Evolutionary conservation across 2,797 vertebrate genomes (phyloP), one percentile per base, ranked within the genome.

Genomic region (Halcyon leucocephala): DNA sequence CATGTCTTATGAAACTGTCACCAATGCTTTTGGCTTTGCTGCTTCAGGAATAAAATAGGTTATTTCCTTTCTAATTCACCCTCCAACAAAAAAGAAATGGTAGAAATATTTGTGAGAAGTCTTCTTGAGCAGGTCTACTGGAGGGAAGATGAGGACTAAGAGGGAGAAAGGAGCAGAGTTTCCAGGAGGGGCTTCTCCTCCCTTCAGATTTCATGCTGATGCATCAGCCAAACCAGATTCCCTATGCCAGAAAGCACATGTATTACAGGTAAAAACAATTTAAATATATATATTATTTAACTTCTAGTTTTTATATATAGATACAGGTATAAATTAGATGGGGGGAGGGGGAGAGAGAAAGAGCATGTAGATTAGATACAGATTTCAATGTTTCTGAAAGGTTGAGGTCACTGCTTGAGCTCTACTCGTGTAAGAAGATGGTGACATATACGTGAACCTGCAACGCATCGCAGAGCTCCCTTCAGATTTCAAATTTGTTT

Each of bases 391-490:
- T 67, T 46, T 51, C 55, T 57, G 66, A 57, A 82, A 84, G 33
- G 17, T 21, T 62, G 51, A 79, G 21, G 35, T 21, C 19, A 33
- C n/a, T 78, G 54, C 44, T 71, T 22, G 22, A 69, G 42, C 21
- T 58, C 39, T 49, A 22, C 22, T 29, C 64, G 15, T 49, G 37
- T 49, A 61, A 82, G 46, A 79, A 39, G 21, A 22, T 7, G 24
- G 37, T 4, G 8, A 31, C 18, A 29, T 33, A 69, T 18, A 1
- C 0, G 0, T 16, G 20, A 89, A 42, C 17, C 15, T 1, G 0
- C 11, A 24, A 9, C 13, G 22, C 16, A 29, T 29, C 61, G 5
- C 48, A 9, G 29, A 54, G 58, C 31, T 39, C 12, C 64, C 24
- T 60, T 58, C 22, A 14, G 33, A 7, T 42, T 37, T 25, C 73